Base-by-base conservation (phyloP, 2,797 vertebrate species). In the Thalassophryne amazonica region DNA sequence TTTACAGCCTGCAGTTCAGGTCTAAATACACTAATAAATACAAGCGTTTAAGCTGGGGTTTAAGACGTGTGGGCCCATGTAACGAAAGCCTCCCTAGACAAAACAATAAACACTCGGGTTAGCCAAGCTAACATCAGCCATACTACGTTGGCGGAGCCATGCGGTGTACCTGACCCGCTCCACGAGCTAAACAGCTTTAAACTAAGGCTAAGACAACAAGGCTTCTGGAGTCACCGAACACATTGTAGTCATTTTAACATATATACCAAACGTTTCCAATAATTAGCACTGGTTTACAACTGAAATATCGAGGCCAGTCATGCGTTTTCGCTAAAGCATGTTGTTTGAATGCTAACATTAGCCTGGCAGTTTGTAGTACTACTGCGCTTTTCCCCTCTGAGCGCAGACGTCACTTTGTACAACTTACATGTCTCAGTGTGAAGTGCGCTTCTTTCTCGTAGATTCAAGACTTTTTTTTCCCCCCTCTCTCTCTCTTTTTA, bases 241-340 rank as follows among this genome's bases (percentile, higher is more conserved):
- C n/a, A n/a, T n/a, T n/a, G n/a, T n/a, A n/a, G n/a, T n/a, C n/a
- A n/a, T n/a, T n/a, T n/a, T n/a, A n/a, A n/a, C n/a, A n/a, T n/a
- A n/a, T n/a, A n/a, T n/a, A n/a, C n/a, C n/a, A n/a, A n/a, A n/a
- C n/a, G n/a, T n/a, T n/a, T n/a, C n/a, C n/a, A n/a, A n/a, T n/a
- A 27, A 32, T 24, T 6, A 12, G 4, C 12, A 29, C 12, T 47
- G 69, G 13, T 31, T 17, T n/a, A 8, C n/a, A 32, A 45, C 20
- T 6, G 18, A 43, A 13, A 39, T 37, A 48, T n/a, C n/a, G n/a
- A 82, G 76, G 78, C 80, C 77, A 74, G 29, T 20, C 74, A 88
- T 85, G 83, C 83, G 83, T 84, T 79, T 78, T 83, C 54, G 39
- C 33, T 23, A 36, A 72, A 65, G 79, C 80, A 77, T 81, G 84